Base-by-base conservation (phyloP, 37 sponge, comb jelly and placozoan species). In the Mnemiopsis leidyi region DNA sequence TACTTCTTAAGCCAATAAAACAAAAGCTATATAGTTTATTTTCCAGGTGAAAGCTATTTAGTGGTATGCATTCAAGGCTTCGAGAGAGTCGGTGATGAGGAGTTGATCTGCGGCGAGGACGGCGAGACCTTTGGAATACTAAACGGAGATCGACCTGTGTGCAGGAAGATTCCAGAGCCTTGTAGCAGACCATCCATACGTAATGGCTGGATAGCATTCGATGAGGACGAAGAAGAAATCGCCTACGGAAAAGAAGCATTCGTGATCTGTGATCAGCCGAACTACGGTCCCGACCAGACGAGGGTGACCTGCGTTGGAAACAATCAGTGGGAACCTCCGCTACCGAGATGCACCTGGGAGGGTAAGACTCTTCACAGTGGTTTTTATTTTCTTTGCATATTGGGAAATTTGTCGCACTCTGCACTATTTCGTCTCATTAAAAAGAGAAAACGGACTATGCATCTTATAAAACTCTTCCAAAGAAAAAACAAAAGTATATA, bases 291-390 rank as follows among this genome's bases (percentile, higher is more conserved):
- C 73, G 73, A 69, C 73, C 24, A 69, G 28, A 69, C 24, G 73
- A 69, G 73, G n/a, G 29, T 79, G 82, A 79, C 82, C 9, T 79
- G 82, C 38, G 1, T 79, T 9, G 82, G 37, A 13, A 29, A 79
- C 82, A 29, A 31, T 33, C 34, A 1, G 9, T 79, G 82, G 82
- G 36, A 31, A 32, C 82, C 82, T 35, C 5, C 20, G 3, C 1
- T 79, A 33, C 73, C 73, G 7, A 69, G 1, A 3, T 69, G 73
- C n/a, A 48, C 61, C 13, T 48, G 61, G 61, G 61, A 48, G 13
- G 61, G 61, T 48, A 13, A n/a, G n/a, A n/a, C n/a, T n/a, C n/a
- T n/a, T n/a, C n/a, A n/a, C n/a, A n/a, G n/a, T n/a, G n/a, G n/a
- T n/a, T n/a, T n/a, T n/a, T n/a, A n/a, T n/a, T n/a, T n/a, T n/a